A percentile compares a stretch with the other conserved stretches of the same genome.
Conservation (phyloP, 64 coral and sea anemone species). For the Astreopora myriophthalma region DNA sequence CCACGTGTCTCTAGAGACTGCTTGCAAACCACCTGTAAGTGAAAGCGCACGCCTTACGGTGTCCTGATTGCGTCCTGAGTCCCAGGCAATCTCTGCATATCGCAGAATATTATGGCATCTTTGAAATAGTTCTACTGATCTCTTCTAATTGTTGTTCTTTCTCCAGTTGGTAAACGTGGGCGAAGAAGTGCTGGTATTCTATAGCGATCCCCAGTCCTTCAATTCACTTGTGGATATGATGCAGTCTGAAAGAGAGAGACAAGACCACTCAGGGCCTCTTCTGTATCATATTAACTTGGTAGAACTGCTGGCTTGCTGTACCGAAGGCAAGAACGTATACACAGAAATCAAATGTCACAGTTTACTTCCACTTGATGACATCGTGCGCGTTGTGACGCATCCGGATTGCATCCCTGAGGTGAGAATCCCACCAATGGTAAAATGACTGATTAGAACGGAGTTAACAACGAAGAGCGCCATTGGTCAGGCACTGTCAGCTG, state of each 20-base stretch:
- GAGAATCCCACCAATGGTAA: too few species aligned
- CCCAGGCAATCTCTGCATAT: background rate
- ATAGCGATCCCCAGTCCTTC: conserved; percentile 88
- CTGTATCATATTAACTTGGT: conserved; percentile 96
- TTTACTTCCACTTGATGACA: conserved; percentile 93
- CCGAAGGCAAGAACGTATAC: conserved; percentile 97
- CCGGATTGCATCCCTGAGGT: conserved; percentile 92
- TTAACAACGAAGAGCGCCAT: too few species aligned
- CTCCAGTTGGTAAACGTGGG: conserved; percentile 91
- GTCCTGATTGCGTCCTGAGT: too few species aligned
- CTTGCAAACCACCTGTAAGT: too few species aligned
- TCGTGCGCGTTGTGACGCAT: conserved; percentile 93
- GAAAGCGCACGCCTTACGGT: too few species aligned
- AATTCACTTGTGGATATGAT: conserved; percentile 92
- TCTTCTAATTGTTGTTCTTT: background rate
- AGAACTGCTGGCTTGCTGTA: conserved; percentile 95
- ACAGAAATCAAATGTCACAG: conserved; percentile 99
- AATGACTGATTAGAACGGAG: background rate
- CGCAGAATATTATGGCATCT: background rate
- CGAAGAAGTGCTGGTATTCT: conserved; percentile 97
- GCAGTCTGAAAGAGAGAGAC: conserved; percentile 91
- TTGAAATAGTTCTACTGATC: too few species aligned
- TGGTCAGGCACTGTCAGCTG: too few species aligned
- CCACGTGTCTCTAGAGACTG: too few species aligned
- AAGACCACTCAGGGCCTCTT: conserved; percentile 75